Percentiles rank a stretch among this genome's conserved stretches.
Conservation (phyloP, 2,113 vertebrate species). For the Myiozetetes cayanensis region DNA sequence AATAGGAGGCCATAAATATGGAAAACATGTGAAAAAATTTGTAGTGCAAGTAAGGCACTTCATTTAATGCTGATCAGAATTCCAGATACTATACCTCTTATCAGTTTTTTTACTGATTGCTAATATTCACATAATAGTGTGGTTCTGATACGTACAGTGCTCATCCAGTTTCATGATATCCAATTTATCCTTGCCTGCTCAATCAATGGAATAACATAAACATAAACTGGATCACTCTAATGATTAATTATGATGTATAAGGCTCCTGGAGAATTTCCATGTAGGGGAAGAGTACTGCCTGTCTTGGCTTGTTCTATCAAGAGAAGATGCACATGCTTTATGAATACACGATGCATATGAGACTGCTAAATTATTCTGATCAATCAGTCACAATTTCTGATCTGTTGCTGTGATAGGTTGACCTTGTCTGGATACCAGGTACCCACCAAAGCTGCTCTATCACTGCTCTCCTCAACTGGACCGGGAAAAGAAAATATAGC, state of each 20-base stretch:
- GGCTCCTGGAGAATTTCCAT: background rate
- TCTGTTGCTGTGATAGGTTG: background rate
- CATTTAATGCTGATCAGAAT: background rate
- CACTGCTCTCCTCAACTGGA: background rate
- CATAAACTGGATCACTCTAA: background rate
- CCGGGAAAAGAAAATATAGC: background rate
- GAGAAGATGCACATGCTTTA: background rate
- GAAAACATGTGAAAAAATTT: background rate
- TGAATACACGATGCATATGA: too few relatives aligned
- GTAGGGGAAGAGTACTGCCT: background rate
- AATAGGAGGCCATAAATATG: accelerated
- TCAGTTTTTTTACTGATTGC: background rate
- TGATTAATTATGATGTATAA: accelerated
- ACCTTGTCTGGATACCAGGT: too few relatives aligned
- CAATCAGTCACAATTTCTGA: background rate
- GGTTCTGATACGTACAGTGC: background rate
- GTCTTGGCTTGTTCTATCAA: background rate
- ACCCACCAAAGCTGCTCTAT: background rate
- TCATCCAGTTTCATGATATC: background rate
- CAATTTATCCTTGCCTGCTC: background rate
- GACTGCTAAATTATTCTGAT: background rate
- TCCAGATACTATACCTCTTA: background rate
- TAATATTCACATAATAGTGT: background rate
- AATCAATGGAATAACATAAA: background rate
- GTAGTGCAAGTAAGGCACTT: background rate